Percentiles rank a stretch among this genome's conserved stretches.
These are phyloP conservation scores for Poecilia velifera DNA, from an alignment of 2,797 vertebrate species.

Conservation along the genomic window DNA sequence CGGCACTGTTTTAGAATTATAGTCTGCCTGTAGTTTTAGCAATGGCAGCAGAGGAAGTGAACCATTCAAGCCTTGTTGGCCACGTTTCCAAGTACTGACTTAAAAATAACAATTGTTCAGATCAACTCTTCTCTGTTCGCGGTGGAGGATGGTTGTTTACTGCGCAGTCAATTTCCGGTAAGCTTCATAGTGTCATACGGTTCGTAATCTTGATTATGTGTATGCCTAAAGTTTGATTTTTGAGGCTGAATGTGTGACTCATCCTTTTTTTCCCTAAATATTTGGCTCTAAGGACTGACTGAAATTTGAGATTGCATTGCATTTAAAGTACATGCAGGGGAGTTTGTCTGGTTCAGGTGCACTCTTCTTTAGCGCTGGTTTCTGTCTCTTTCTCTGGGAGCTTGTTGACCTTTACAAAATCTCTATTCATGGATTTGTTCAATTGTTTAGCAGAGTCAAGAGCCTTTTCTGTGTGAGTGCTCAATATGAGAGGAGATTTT, in stretches of 20 bases:
- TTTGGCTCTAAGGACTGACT: conserved; percentile 31
- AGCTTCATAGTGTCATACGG: no score
- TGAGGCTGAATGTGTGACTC: conserved; percentile 14
- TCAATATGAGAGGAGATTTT: conserved; percentile 30
- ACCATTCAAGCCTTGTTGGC: no score
- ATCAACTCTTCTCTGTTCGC: no score
- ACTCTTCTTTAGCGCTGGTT: conserved; percentile 21
- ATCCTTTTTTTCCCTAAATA: conserved; percentile 21
- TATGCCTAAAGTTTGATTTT: background rate
- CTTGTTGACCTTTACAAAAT: conserved; percentile 45
- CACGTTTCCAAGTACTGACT: no score
- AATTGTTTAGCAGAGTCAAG: conserved; percentile 58
- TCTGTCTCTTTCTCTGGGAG: conserved; percentile 33
- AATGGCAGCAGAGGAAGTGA: no score
- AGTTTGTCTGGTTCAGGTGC: conserved; percentile 43
- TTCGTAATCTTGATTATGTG: background rate
- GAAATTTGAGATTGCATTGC: conserved; percentile 21
- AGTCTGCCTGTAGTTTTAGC: no score
- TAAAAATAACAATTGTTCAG: no score
- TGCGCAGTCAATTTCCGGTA: no score
- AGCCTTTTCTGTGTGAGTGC: conserved; percentile 43
- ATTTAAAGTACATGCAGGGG: conserved; percentile 14
- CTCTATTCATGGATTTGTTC: conserved; percentile 49
- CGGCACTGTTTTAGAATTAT: no score
- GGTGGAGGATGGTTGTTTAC: no score